Evolutionary conservation across 2,888 invertebrate species (phyloP).

Genomic region (Ennomos fuscantarius): DNA sequence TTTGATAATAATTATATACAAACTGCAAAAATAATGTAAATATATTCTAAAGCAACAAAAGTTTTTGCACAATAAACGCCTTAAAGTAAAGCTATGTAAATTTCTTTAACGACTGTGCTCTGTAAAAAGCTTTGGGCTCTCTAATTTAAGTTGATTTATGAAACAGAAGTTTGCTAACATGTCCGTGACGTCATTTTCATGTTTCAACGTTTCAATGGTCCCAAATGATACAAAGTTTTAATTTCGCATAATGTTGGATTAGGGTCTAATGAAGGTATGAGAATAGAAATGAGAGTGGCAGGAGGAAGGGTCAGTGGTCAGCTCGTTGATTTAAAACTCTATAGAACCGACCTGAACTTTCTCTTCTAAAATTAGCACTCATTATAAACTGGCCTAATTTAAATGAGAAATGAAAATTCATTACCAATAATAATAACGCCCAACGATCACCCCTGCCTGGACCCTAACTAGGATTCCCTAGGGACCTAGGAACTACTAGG

Average conservation of each 20-base stretch:
- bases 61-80: constrained; percentile 7
- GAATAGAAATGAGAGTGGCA: constrained; percentile 9
- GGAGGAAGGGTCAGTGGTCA: constrained; percentile 1
- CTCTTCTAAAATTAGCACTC: background rate
- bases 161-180: constrained; percentile 12
- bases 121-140: background rate
- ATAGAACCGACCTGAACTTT: constrained; percentile 4
- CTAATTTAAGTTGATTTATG: constrained; percentile 24
- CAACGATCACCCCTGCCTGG: too few relatives aligned
- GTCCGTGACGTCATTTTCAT: constrained; percentile 11
- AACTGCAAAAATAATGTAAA: constrained; percentile 7
- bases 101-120: constrained; percentile 5
- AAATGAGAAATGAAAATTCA: background rate
- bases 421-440: too few relatives aligned
- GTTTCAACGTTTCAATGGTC: constrained; percentile 25
- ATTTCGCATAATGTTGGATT: constrained; percentile 14
- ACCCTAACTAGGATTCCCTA: too few relatives aligned
- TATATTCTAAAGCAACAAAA: constrained; percentile 9
- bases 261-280: constrained; percentile 27
- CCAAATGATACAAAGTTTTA: constrained; percentile 13
- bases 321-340: background rate
- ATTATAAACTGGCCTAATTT: background rate
- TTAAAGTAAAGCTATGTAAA: constrained; percentile 8
- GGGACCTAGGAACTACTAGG: too few relatives aligned
- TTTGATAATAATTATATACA: background rate